Evolutionary conservation across 2,888 invertebrate species (phyloP).

Genomic region (Eupithecia abbreviata): DNA sequence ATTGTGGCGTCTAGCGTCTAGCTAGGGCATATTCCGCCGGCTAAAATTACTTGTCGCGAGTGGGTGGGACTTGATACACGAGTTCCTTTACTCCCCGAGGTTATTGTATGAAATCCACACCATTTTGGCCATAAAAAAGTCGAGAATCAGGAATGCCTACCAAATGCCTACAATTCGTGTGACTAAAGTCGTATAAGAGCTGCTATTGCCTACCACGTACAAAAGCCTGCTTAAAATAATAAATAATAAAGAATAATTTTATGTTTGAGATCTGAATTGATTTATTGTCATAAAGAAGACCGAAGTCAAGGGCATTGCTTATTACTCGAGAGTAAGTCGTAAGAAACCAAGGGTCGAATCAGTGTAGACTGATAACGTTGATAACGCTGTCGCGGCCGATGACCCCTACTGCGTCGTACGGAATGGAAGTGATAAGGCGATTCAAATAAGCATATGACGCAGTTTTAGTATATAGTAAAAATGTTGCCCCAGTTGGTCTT

Average conservation of each 20-base stretch:
- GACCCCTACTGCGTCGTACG: conserved; percentile 24
- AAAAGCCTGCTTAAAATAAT: background rate
- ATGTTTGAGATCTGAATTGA: background rate
- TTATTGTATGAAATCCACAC: conserved; percentile 17
- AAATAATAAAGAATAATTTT: background rate
- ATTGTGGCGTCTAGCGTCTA: conserved; percentile 27
- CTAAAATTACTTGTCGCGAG: conserved; percentile 37
- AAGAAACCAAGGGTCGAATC: conserved; percentile 21
- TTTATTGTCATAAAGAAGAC: background rate
- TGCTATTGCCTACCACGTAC: background rate
- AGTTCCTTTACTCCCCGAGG: conserved; percentile 24
- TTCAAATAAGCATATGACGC: background rate
- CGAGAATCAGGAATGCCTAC: background rate
- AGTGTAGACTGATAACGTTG: conserved; percentile 34
- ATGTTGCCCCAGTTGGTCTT: background rate
- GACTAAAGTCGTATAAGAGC: background rate
- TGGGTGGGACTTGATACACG: conserved; percentile 24
- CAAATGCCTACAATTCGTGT: background rate
- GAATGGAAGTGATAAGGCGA: conserved; percentile 5
- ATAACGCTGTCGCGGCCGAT: conserved; percentile 36
- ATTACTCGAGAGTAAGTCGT: background rate
- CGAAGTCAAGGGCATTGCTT: background rate
- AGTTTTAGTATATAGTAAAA: background rate
- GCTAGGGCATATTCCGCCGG: conserved; percentile 27
- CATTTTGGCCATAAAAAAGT: conserved; percentile 4